These are phyloP conservation scores for Lophius americanus DNA, from an alignment of 2,797 vertebrate genomes.

Conservation along the genomic window DNA sequence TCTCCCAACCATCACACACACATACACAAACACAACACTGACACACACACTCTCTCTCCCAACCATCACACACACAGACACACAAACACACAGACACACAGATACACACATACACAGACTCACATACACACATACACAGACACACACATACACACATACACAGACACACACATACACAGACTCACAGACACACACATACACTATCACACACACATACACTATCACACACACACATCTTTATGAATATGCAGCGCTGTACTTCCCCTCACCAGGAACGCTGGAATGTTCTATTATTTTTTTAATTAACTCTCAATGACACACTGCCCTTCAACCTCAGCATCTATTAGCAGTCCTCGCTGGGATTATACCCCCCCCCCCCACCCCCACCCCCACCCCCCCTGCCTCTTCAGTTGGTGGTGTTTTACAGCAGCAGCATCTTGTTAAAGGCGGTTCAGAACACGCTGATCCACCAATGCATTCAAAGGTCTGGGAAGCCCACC, in stretches of 20 bases:
- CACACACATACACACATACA: slow-evolving; percentile 25
- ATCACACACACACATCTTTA: slow-evolving; percentile 12
- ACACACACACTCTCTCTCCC: slow-evolving; percentile 26
- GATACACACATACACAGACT: too few relatives aligned
- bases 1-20: too few relatives aligned
- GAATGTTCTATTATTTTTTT: slow-evolving; percentile 80
- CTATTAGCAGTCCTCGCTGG: slow-evolving; percentile 61
- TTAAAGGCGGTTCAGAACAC: slow-evolving; percentile 17
- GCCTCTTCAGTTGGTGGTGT: slow-evolving; percentile 5
- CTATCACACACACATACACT: neutral
- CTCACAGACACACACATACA: slow-evolving; percentile 9
- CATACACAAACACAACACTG: neutral
- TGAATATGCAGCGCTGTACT: slow-evolving; percentile 51
- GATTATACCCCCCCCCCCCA: slow-evolving; percentile 17
- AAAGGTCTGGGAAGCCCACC: slow-evolving; percentile 25
- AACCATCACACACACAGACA: slow-evolving; percentile 16
- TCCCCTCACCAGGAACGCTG: slow-evolving; percentile 54
- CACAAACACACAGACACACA: slow-evolving; percentile 40
- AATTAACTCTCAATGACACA: slow-evolving; percentile 86
- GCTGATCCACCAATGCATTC: slow-evolving; percentile 20
- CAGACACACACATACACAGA: slow-evolving; percentile 37
- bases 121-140: slow-evolving; percentile 25
- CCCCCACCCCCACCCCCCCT: slow-evolving; percentile 20
- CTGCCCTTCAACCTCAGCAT: slow-evolving; percentile 78
- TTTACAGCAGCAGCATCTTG: slow-evolving; percentile 8